A percentile compares a stretch with the other conserved stretches of the same genome.
Evolutionary conservation across 2,797 vertebrate genomes (phyloP).

Genomic region (Sebastes vulpes): DNA sequence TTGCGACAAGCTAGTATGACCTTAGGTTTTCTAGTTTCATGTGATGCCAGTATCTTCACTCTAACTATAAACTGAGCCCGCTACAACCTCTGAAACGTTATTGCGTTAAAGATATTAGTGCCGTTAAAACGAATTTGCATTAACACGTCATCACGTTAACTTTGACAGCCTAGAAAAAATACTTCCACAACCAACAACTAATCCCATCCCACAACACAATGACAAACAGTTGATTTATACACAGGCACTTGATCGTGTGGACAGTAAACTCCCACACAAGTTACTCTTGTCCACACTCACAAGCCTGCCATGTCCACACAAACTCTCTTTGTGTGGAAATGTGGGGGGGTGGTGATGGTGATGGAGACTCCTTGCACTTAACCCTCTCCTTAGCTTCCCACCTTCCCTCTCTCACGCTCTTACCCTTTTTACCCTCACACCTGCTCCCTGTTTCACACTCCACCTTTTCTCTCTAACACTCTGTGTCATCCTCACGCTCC

Average conservation of each 20-base stretch:
- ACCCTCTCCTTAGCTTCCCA: conserved; percentile 36
- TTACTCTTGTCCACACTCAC: no score
- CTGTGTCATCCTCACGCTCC: conserved; percentile 28
- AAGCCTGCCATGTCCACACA: neutral
- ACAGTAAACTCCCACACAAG: neutral
- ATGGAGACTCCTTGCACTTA: conserved; percentile 23
- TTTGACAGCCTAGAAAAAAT: neutral
- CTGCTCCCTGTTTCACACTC: conserved; percentile 62
- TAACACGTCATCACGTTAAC: no score
- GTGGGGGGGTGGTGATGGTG: neutral
- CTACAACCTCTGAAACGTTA: no score
- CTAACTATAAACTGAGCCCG: no score
- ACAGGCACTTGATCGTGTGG: neutral
- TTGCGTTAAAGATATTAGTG: no score
- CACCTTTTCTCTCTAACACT: conserved; percentile 38
- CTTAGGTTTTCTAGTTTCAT: no score
- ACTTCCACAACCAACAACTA: neutral
- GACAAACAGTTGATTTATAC: neutral
- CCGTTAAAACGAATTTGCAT: no score
- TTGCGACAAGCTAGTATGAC: no score
- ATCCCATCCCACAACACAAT: neutral
- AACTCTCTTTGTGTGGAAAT: neutral
- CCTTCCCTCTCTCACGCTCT: conserved; percentile 29
- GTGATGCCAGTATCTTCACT: no score
- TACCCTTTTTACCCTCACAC: conserved; percentile 60